Conservation (phyloP, 2,113 vertebrate species). For the Poeciliopsis prolifica region DNA sequence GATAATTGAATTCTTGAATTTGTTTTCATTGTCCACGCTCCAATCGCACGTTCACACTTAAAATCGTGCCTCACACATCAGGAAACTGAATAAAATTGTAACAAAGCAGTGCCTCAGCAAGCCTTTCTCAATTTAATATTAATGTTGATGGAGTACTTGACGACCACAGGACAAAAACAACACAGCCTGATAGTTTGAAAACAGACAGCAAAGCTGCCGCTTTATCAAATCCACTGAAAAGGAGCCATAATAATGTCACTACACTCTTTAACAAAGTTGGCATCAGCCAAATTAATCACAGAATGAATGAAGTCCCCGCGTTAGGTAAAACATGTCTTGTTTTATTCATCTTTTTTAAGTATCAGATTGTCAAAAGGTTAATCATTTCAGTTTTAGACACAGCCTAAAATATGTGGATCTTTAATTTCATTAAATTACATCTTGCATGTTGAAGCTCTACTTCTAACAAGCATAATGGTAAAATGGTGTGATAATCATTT, state of each 20-base stretch:
- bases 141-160: constrained; percentile 6
- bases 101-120: constrained; percentile 35
- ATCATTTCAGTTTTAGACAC: too few species aligned
- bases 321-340: too few species aligned
- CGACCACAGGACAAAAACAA: constrained; percentile 8
- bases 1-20: constrained; percentile 69
- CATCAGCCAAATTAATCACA: too few species aligned
- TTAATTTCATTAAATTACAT: not conserved
- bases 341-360: too few species aligned
- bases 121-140: constrained; percentile 18
- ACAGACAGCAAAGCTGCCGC: too few species aligned
- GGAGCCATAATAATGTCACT: too few species aligned
- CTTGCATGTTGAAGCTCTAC: not conserved
- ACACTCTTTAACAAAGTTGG: too few species aligned
- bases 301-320: too few species aligned
- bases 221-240: too few species aligned
- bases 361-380: too few species aligned
- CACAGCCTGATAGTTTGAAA: not conserved
- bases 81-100: constrained; percentile 54
- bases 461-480: not conserved
- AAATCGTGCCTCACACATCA: constrained; percentile 49
- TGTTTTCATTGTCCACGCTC: constrained; percentile 39
- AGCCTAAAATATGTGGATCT: constrained; percentile 1
- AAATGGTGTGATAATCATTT: too few species aligned
- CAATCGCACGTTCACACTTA: constrained; percentile 38